Evolutionary conservation across 2,113 vertebrate genomes (phyloP), one percentile per base, ranked within the genome.

Genomic region (Ivindomyrus marchei): DNA sequence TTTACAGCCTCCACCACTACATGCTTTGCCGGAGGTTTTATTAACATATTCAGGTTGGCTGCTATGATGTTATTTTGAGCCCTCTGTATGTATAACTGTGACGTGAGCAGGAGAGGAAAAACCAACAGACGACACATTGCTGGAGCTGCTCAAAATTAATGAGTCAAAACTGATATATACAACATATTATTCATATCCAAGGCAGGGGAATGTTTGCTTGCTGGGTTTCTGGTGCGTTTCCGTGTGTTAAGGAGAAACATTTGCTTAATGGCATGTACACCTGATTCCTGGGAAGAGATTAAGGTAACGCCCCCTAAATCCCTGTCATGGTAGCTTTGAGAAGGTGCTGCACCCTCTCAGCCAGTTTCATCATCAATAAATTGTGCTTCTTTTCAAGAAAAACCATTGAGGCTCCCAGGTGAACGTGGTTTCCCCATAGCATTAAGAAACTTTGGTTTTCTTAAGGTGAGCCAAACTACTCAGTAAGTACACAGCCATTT

Each of bases 281-380:
- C 97, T 98, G 96, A 97, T 98, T 97, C 98, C 97, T 97, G 97
- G 97, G 93, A 94, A 95, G 91, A 91, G 83, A 19, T 85, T 85
- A 93, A 97, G 97, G 97, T 97, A 97, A 96, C 96, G 94, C 92
- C 95, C 95, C 95, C 96, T 95, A 97, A 97, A 97, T 97, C 93
- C 97, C 96, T 96, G 97, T 97, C 97, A 93, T 96, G 96, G 96
- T 95, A 97, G 97, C 97, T 98, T 98, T 97, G 95, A 97, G 96
- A 96, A 97, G 96, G 93, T 94, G 95, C 97, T 97, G 96, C 96
- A 97, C 97, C 97, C 97, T 97, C 96, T 83, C 77, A 19, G 31
- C 96, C 96, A 97, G 97, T 97, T 97, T 97, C 97, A 97, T 97
- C 98, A 95, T 98, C 97, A 99, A 99, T 99, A 99, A 99, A 99